Percentiles rank a stretch among this genome's conserved stretches.
These are phyloP conservation scores for Troilus luridus DNA, from an alignment of 2,888 invertebrate genomes.

Conservation along the genomic window DNA sequence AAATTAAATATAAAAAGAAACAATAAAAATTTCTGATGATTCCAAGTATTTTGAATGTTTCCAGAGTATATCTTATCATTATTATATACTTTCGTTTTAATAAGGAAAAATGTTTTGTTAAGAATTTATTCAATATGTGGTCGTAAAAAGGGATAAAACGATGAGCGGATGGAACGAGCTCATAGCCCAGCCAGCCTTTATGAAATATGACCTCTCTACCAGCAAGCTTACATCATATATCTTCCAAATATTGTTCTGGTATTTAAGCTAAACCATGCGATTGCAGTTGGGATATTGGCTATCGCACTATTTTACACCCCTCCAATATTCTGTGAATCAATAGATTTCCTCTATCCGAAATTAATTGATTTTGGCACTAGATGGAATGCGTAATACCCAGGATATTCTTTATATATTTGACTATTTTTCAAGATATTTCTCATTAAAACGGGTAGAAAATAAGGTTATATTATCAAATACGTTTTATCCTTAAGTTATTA, in stretches of 20 bases:
- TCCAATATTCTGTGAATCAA: not conserved
- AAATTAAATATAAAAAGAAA: no score
- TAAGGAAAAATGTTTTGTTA: not conserved
- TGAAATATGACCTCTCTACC: not conserved
- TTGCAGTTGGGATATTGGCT: not conserved
- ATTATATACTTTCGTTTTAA: no score
- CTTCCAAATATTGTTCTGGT: slow-evolving; percentile 33
- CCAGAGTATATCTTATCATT: no score
- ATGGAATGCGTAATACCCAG: not conserved
- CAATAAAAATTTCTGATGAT: no score
- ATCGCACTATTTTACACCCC: not conserved
- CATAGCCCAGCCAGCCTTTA: not conserved
- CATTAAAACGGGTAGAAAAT: not conserved
- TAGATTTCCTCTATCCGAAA: not conserved
- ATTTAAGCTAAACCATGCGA: not conserved
- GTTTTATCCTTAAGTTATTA: not conserved
- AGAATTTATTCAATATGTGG: not conserved
- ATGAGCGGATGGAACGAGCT: not conserved
- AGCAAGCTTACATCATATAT: slow-evolving; percentile 25
- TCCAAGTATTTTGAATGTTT: no score
- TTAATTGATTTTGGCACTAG: not conserved
- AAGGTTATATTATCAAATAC: not conserved
- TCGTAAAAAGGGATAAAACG: not conserved
- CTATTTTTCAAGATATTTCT: no score
- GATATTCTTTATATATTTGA: no score